These are phyloP conservation scores for Labroides dimidiatus DNA, from an alignment of 2,797 vertebrate genomes.

Conservation along the genomic window DNA sequence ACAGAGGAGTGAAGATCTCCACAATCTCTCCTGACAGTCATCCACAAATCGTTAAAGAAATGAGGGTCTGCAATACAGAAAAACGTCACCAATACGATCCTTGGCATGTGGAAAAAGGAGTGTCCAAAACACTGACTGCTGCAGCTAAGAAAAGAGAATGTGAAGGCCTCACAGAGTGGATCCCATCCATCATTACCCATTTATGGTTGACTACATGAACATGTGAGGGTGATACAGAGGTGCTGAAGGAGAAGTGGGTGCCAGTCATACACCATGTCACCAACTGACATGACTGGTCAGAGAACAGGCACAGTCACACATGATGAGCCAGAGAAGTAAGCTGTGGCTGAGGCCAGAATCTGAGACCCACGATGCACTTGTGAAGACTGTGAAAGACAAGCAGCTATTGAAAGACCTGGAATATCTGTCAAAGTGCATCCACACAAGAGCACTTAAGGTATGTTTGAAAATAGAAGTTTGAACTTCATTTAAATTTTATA, in stretches of 20 bases:
- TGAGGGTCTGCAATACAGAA: not conserved
- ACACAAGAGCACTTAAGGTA: not conserved
- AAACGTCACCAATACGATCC: not conserved
- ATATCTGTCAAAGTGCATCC: not conserved
- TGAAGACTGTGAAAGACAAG: not conserved
- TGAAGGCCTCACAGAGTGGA: not conserved
- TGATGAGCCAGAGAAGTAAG: not conserved
- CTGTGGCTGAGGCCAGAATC: not conserved
- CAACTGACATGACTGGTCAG: not conserved
- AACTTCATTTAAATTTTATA: no score
- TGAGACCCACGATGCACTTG: not conserved
- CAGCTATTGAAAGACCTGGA: not conserved
- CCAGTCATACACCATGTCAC: slow-evolving; percentile 7
- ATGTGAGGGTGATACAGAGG: no score
- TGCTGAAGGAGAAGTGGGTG: not conserved
- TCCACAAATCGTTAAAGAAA: not conserved
- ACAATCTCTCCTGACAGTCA: not conserved
- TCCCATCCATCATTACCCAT: no score
- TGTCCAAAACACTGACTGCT: not conserved
- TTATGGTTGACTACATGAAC: no score
- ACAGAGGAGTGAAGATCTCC: not conserved
- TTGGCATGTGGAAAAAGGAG: not conserved
- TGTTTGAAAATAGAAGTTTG: no score
- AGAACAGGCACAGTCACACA: not conserved
- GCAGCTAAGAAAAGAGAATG: not conserved